phyloP scores from a whole-genome alignment of 2,797 vertebrate species.

The Parauchenoglanis punctatus region DNA sequence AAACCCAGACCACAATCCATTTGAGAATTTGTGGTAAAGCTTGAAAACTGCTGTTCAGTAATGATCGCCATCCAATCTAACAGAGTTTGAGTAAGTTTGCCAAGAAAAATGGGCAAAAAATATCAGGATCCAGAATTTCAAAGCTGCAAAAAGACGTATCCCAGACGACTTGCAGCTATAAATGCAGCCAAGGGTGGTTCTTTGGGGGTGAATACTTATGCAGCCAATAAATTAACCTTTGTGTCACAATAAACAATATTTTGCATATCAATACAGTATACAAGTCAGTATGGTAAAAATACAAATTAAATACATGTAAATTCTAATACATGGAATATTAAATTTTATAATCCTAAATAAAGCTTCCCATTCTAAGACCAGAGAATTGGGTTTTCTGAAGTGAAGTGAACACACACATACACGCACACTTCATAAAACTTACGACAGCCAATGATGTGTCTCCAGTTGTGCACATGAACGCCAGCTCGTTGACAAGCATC shows the following conservation, averaged over 20 bases:
- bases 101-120: background rate
- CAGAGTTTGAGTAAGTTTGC: background rate
- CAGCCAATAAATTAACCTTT: background rate
- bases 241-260: background rate
- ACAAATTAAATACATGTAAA: background rate
- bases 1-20: background rate
- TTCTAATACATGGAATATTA: background rate
- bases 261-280: background rate
- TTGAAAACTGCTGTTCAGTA: background rate
- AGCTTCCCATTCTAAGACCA: background rate
- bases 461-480: slow-evolving; percentile 69
- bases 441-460: slow-evolving; percentile 67
- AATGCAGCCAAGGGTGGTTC: background rate
- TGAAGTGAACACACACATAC: background rate
- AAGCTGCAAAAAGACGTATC: background rate
- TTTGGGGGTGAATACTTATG: background rate
- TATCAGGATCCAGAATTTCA: background rate
- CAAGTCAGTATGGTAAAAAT: background rate
- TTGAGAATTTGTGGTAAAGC: background rate
- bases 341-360: background rate
- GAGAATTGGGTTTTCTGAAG: background rate
- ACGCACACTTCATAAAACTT: slow-evolving; percentile 63
- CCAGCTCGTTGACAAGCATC: slow-evolving; percentile 71
- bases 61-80: no score
- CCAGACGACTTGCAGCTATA: background rate